Base-by-base conservation (phyloP, 2,888 invertebrate species). In the Tipula unca region DNA sequence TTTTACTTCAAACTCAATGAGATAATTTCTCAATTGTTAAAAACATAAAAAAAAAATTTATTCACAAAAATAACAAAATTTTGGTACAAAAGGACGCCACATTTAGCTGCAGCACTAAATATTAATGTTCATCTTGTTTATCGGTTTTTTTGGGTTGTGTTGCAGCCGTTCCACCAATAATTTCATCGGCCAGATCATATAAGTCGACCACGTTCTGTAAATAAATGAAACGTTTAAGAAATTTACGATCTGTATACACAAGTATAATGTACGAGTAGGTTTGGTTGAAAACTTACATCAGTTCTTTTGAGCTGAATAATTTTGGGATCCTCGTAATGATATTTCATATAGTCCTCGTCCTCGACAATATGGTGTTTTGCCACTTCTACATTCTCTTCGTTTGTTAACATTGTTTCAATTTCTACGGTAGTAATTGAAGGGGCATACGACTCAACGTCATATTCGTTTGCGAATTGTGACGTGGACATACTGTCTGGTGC, bases 121-220 rank as follows among this genome's bases (percentile, higher is more conserved):
- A 69, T 69, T 25, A 69, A 54, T 20, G 0, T 42, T 42, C 17
- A 39, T 48, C n/a, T 0, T 32, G 17, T 83, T 83, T 29, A 6
- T 82, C 35, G 3, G 17, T 32, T 29, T 29, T 83, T 32, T 83
- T 83, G 3, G 32, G n/a, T 2, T 14, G 17, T 13, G 54, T 29
- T 5, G 48, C 10, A 29, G 54, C 29, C 0, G 54, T 54, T 5
- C 85, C 89, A 5, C 93, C 93, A 85, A 93, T 91, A 32, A 94
- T 93, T 88, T 92, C 91, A 87, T 94, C 93, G 0, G 94, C 94
- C 86, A 93, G 89, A 17, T 89, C 89, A 88, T 94, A 94, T 88
- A 94, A 91, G 88, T 93, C 93, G 36, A 93, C 92, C 86, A 94
- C 93, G 82, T 92, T 92, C 93, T 94, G 89, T 29, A 89, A n/a